Base-by-base conservation (phyloP, 2,888 invertebrate genomes). In the Blastobasis adustella region DNA sequence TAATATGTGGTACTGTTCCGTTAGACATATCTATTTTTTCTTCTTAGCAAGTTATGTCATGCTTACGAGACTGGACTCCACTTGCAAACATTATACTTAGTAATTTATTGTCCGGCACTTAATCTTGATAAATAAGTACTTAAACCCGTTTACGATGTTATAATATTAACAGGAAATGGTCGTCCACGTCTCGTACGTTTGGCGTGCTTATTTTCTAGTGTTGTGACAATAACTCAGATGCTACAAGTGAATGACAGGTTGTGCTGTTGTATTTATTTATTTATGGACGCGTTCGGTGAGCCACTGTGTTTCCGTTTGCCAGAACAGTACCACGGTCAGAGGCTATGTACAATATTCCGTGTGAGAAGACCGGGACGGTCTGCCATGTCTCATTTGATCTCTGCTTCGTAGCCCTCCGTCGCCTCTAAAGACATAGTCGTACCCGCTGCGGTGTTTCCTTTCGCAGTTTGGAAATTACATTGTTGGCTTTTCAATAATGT, bases 321-420 rank as follows among this genome's bases (percentile, higher is more conserved):
- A 68, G 77, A 79, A 80, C 85, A 82, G 81, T 78, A 71, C 69
- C 61, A 61, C 60, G 73, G 69, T 66, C 63, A 71, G 82, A 84
- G 82, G 83, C 81, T 84, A 80, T 79, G 82, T 84, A 80, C 79
- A 37, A 67, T 68, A 68, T 63, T 71, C 61, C 62, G 73, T 72
- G 67, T 68, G 58, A 70, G 60, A 69, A 70, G 78, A 78, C 80
- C 76, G 53, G 54, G 60, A 60, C 54, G 78, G 80, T 82, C 77
- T 78, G 83, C 82, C 85, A 83, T 80, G 79, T 80, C 76, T 77
- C 60, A 78, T 79, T 82, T 83, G 81, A 83, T 84, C 82, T 86
- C 82, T 79, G 80, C 82, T 79, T 76, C 67, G 75, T 82, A 82
- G 80, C 79, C 23, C 64, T 70, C 71, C 68, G 66, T 63, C 65